Evolutionary conservation across 2,888 invertebrate genomes (phyloP), one percentile per base, ranked within the genome.

Genomic region (Dasypogon diadema): DNA sequence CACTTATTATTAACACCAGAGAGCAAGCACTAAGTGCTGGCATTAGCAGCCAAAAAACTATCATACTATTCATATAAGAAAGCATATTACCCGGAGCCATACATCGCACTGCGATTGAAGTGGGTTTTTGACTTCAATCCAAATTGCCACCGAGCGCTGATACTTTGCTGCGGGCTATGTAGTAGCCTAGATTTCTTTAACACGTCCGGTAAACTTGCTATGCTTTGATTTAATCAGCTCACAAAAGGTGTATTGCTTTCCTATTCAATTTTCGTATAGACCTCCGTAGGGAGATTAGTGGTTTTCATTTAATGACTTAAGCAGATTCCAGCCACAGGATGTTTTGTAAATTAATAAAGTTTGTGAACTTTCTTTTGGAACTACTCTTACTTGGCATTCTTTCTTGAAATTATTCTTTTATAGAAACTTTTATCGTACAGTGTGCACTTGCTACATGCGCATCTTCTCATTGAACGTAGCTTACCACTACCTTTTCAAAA

Each of bases 151-250:
- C 22, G 65, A 65, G 46, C 46, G 65, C 24, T 22, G 48, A 65
- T 65, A 48, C 65, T 22, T 74, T 22, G 74, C 74, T 30, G 2
- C 16, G 48, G 60, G 74, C 74, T 34, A 63, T 63, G 18, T 30
- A 24, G 24, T 48, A 74, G 46, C 74, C 74, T 60, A 74, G 48
- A 58, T 74, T 60, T 34, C 12, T 22, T 10, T 46, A 65, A 46
- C 22, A 63, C 74, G 74, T 74, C 74, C 74, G 74, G 58, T 74
- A 56, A 26, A 58, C 24, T 58, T 30, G 51, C 65, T 22, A 60
- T 18, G 30, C 34, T 63, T n/a, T 22, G 24, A 65, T n/a, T 65
- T 65, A 65, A 65, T 42, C 65, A 65, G 22, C 24, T 24, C 46
- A 65, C 46, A 65, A 65, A 46, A 65, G 42, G 46, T 37, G 48